phyloP scores from a whole-genome alignment of 2,797 vertebrate genomes.

The Paedocypris micromegethes region DNA sequence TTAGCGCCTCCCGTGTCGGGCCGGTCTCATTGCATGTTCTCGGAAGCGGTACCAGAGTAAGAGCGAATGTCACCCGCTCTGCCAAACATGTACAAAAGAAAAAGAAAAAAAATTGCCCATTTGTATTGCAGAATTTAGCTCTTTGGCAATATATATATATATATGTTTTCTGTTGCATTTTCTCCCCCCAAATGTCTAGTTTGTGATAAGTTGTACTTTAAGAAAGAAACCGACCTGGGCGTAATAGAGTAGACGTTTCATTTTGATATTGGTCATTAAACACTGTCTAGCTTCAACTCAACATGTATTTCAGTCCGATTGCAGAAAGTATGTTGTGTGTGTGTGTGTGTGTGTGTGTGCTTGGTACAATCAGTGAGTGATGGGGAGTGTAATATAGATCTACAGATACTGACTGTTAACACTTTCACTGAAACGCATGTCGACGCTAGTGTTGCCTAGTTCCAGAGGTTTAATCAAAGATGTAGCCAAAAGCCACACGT shows the following conservation, averaged over 20 bases:
- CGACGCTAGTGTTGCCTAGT: slow-evolving; percentile 34
- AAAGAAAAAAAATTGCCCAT: slow-evolving; percentile 34
- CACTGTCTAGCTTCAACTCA: slow-evolving; percentile 35
- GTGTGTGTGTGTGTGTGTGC: slow-evolving; percentile 35
- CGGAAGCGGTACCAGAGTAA: slow-evolving; percentile 83
- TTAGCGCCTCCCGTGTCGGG: slow-evolving; percentile 59
- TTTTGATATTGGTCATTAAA: slow-evolving; percentile 37
- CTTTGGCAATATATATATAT: slow-evolving; percentile 24
- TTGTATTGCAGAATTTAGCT: slow-evolving; percentile 42
- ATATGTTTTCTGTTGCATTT: slow-evolving; percentile 36
- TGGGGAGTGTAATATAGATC: slow-evolving; percentile 31
- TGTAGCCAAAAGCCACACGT: slow-evolving; percentile 15
- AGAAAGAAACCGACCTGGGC: slow-evolving; percentile 14
- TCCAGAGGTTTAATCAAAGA: slow-evolving; percentile 32
- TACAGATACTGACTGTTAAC: slow-evolving; percentile 24
- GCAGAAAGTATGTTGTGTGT: slow-evolving; percentile 36
- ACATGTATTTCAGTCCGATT: slow-evolving; percentile 39
- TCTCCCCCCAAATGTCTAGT: slow-evolving; percentile 33
- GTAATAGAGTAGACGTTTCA: slow-evolving; percentile 28
- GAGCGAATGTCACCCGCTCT: slow-evolving; percentile 62
- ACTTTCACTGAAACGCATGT: slow-evolving; percentile 45
- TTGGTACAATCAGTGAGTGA: slow-evolving; percentile 47
- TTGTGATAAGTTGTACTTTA: slow-evolving; percentile 33
- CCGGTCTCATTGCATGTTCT: slow-evolving; percentile 73
- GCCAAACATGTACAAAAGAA: slow-evolving; percentile 56